These are phyloP conservation scores for Aelia acuminata DNA, from an alignment of 2,888 invertebrate genomes.

Conservation along the genomic window DNA sequence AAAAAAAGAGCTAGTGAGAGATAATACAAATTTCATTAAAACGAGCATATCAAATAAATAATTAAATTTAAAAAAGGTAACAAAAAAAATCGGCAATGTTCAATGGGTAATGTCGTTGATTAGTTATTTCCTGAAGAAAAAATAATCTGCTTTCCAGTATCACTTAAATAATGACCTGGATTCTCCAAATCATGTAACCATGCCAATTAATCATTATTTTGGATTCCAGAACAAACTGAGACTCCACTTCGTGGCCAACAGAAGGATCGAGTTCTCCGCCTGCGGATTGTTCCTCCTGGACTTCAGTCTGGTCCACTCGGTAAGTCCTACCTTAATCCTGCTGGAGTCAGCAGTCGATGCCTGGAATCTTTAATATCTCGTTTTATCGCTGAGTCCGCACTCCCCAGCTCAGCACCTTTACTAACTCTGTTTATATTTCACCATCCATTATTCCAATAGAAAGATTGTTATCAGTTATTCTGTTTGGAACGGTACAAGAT, in stretches of 20 bases:
- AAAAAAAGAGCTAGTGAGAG: too few relatives aligned
- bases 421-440: not conserved
- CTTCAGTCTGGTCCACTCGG: constrained; percentile 49
- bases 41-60: too few relatives aligned
- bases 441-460: not conserved
- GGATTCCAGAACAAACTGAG: constrained; percentile 33
- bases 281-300: constrained; percentile 30
- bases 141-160: too few relatives aligned
- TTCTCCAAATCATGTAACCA: too few relatives aligned
- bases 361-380: constrained; percentile 30
- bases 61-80: too few relatives aligned
- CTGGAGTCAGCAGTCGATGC: not conserved
- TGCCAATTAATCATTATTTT: not conserved
- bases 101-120: too few relatives aligned
- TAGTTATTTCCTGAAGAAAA: too few relatives aligned
- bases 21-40: too few relatives aligned
- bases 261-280: constrained; percentile 37
- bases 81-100: too few relatives aligned
- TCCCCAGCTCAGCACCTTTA: not conserved
- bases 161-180: too few relatives aligned
- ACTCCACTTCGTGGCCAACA: constrained; percentile 21
- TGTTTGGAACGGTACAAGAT: not conserved
- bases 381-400: not conserved
- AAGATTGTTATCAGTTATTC: not conserved
- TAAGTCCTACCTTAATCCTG: constrained; percentile 27